Evolutionary conservation across 2,797 vertebrate genomes (phyloP).

Genomic region (Microctenopoma steveboyesi): DNA sequence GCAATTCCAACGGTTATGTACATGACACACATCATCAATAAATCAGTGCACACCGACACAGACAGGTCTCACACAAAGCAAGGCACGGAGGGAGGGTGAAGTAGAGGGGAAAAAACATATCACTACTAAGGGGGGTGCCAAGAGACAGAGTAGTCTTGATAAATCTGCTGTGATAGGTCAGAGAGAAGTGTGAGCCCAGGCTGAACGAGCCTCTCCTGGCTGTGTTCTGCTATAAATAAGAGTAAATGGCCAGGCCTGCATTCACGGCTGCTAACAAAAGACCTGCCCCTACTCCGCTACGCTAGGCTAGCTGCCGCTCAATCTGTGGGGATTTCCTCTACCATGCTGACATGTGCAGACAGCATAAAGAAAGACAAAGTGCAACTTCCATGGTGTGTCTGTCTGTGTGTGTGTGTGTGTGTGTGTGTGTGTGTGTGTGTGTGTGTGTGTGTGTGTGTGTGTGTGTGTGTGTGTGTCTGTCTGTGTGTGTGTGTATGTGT

Average conservation of each 20-base stretch:
- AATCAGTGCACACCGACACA: slow-evolving; percentile 40
- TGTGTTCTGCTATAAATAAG: slow-evolving; percentile 67
- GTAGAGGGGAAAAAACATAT: slow-evolving; percentile 5
- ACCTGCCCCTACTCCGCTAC: slow-evolving; percentile 41
- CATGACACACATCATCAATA: slow-evolving; percentile 44
- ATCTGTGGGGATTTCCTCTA: slow-evolving; percentile 68
- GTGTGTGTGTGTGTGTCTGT: slow-evolving; percentile 8
- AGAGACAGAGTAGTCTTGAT: slow-evolving; percentile 36
- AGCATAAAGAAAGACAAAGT: slow-evolving; percentile 38
- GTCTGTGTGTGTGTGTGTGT: not conserved
- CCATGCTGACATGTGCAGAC: slow-evolving; percentile 42
- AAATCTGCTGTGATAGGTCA: slow-evolving; percentile 47
- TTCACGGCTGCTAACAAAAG: slow-evolving; percentile 64
- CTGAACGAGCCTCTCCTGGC: slow-evolving; percentile 35
- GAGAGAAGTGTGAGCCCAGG: slow-evolving; percentile 40
- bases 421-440: slow-evolving; percentile 18
- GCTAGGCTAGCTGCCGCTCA: slow-evolving; percentile 40
- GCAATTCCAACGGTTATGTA: slow-evolving; percentile 24
- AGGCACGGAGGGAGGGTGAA: not conserved
- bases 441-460: slow-evolving; percentile 14
- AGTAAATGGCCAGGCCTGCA: slow-evolving; percentile 41
- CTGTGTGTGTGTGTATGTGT: not conserved
- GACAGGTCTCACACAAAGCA: slow-evolving; percentile 20
- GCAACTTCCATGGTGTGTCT: not conserved
- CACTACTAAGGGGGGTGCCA: not conserved